Evolutionary conservation across 2,888 invertebrate genomes (phyloP).

Genomic region (Ryuthela nishihirai): DNA sequence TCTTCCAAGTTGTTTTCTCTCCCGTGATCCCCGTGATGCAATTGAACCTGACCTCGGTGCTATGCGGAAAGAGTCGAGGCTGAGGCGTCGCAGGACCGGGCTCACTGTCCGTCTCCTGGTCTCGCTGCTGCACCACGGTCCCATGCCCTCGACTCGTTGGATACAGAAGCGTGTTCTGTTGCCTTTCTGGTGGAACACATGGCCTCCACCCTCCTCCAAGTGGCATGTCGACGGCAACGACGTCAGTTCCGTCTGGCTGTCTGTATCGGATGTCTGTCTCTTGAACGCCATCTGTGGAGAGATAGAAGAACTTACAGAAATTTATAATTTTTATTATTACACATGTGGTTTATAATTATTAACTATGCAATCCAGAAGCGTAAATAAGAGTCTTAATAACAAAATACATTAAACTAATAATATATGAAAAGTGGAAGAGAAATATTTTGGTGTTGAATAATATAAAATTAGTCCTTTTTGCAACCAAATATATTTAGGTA

Average conservation of each 20-base stretch:
- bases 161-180: constrained; percentile 69
- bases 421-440: too few relatives aligned
- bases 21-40: constrained; percentile 73
- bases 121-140: not conserved
- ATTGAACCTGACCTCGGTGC: constrained; percentile 76
- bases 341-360: too few relatives aligned
- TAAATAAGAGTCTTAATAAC: too few relatives aligned
- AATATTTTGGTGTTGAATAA: too few relatives aligned
- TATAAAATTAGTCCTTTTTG: too few relatives aligned
- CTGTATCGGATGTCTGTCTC: constrained; percentile 41
- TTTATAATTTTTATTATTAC: too few relatives aligned
- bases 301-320: not conserved
- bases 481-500: too few relatives aligned
- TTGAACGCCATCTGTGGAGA: constrained; percentile 38
- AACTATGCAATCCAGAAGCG: too few relatives aligned
- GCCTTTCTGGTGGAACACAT: constrained; percentile 67
- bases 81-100: not conserved
- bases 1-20: constrained; percentile 77
- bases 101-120: not conserved
- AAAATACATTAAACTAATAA: too few relatives aligned
- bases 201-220: constrained; percentile 44
- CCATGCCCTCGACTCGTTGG: constrained; percentile 10
- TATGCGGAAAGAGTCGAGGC: constrained; percentile 59
- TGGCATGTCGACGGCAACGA: constrained; percentile 51
- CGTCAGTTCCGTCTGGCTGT: constrained; percentile 37